These are phyloP conservation scores for Dicrurus megarhynchus DNA, from an alignment of 2,113 vertebrate species.

Conservation along the genomic window DNA sequence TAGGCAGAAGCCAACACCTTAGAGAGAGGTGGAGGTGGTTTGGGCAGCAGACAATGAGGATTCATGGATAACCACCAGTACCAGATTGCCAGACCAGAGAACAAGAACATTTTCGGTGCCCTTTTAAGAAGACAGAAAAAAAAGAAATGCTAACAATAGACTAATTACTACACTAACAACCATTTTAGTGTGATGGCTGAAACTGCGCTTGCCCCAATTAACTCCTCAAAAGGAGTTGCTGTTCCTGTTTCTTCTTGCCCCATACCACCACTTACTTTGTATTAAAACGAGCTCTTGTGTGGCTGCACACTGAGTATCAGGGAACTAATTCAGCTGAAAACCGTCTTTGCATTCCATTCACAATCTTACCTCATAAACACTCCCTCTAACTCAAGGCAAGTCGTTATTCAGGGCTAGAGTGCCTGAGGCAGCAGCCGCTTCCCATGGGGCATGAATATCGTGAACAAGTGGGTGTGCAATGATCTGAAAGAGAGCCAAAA, in stretches of 20 bases:
- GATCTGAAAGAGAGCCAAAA: background rate
- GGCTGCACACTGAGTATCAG: background rate
- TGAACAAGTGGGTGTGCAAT: background rate
- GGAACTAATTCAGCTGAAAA: background rate
- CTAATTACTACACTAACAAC: background rate
- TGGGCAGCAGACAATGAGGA: background rate
- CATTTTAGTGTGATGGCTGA: background rate
- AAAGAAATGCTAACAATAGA: background rate
- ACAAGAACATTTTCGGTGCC: background rate
- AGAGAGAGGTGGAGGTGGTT: background rate
- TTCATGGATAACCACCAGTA: background rate
- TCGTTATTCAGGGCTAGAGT: background rate
- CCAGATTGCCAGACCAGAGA: background rate
- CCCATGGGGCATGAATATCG: background rate
- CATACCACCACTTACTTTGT: background rate
- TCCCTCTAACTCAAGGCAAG: background rate
- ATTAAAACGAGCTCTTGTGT: fast-evolving
- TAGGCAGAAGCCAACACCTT: background rate
- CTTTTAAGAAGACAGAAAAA: background rate
- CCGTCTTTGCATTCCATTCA: background rate
- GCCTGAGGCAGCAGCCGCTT: background rate
- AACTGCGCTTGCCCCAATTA: background rate
- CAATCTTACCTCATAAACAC: background rate
- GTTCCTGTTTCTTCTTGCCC: background rate
- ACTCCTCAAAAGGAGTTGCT: background rate